phyloP scores from a whole-genome alignment of 2,797 vertebrate genomes.

The Aeoliscus strigatus region DNA sequence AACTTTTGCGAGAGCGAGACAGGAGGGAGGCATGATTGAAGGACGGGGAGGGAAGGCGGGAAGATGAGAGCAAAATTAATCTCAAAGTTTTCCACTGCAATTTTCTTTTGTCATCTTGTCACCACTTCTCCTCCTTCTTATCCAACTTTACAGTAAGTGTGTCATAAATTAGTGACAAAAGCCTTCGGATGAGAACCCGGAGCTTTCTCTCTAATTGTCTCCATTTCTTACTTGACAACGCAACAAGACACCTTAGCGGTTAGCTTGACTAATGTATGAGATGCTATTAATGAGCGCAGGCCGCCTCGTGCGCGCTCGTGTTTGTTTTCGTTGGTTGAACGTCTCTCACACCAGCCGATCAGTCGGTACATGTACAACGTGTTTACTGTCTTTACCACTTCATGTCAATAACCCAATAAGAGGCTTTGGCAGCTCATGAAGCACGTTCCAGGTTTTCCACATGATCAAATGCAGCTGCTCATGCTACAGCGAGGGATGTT shows the following conservation, averaged over 20 bases:
- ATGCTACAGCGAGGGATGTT: constrained; percentile 6
- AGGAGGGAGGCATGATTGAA: constrained; percentile 25
- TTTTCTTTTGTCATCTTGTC: constrained; percentile 53
- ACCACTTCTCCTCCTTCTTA: constrained; percentile 36
- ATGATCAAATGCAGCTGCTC: constrained; percentile 9
- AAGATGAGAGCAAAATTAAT: constrained; percentile 25
- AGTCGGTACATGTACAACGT: constrained; percentile 1
- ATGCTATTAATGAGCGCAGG: constrained; percentile 5
- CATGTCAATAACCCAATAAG: background rate
- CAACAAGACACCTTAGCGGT: constrained; percentile 6
- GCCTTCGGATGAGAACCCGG: constrained; percentile 25
- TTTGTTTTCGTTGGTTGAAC: too few relatives aligned
- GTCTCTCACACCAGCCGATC: too few relatives aligned
- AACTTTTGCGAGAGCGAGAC: constrained; percentile 44
- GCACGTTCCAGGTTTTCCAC: background rate
- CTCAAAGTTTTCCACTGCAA: constrained; percentile 33
- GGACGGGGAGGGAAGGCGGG: constrained; percentile 18
- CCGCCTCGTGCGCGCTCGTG: too few relatives aligned
- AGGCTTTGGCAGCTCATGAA: constrained; percentile 3
- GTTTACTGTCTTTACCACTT: constrained; percentile 9
- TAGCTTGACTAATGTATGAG: constrained; percentile 14
- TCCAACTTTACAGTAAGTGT: constrained; percentile 34
- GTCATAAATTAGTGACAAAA: constrained; percentile 50
- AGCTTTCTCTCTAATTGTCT: constrained; percentile 13
- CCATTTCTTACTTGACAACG: constrained; percentile 16